Evolutionary conservation across 2,888 invertebrate species (phyloP), one percentile per base, ranked within the genome.

Genomic region (Yponomeuta sedellus): DNA sequence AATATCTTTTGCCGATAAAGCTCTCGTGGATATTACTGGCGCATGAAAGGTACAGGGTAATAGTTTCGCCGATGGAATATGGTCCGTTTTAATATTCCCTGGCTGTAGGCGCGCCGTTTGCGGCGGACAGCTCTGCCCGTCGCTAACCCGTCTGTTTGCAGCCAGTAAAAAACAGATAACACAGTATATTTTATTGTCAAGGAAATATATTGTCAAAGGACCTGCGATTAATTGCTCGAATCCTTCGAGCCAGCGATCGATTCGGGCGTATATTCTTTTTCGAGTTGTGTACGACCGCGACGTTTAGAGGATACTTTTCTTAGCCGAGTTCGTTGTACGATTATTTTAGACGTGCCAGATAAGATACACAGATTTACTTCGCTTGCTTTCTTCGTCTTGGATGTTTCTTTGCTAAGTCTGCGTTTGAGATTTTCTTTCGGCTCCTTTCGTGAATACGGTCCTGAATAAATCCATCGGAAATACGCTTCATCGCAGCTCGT

Each of bases 191-290:
- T 88, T 87, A 87, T 88, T 87, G 84, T 88, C 82, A 83, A 83
- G 81, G 82, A 87, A 87, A 86, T 85, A 82, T 88, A 86, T 89
- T 88, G 85, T 85, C 86, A 84, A 85, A 86, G 82, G 77, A 78
- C 76, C 76, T 81, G 80, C 82, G 79, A 86, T 85, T 88, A 87
- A 84, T 87, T 84, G 82, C 76, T 78, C 73, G 78, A 80, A 76
- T 85, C 82, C 78, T 78, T 75, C 81, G 74, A 76, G 80, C 76
- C 80, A n/a, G 58, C 65, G 25, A 28, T 75, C 72, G 74, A 75
- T 75, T 76, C 69, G 68, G 76, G 75, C 73, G 73, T 74, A 75
- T 76, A 77, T 77, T 75, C 72, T 70, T 78, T 58, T 74, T 70
- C 67, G 68, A 66, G 71, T 71, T 71, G 71, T 72, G 69, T 71